These are phyloP conservation scores for Microctonus aethiopoides DNA, from an alignment of 2,888 invertebrate genomes.

Conservation along the genomic window DNA sequence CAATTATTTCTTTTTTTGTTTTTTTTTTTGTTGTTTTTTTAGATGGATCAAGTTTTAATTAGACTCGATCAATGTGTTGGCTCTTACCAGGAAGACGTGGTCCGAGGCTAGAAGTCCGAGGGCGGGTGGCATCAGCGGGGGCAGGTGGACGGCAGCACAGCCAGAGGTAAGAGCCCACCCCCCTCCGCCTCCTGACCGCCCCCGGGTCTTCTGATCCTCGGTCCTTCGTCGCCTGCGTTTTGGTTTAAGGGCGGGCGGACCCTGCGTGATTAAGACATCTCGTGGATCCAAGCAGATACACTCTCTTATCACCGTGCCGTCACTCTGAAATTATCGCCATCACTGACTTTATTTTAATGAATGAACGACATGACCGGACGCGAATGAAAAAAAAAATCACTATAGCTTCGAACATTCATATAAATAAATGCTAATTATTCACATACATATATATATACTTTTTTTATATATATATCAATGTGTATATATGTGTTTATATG, in stretches of 20 bases:
- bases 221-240: conserved; percentile 65
- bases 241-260: conserved; percentile 54
- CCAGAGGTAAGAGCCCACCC: conserved; percentile 65
- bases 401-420: background rate
- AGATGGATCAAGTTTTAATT: conserved; percentile 23
- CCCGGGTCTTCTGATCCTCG: conserved; percentile 65
- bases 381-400: background rate
- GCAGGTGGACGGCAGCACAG: conserved; percentile 70
- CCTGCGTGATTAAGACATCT: conserved; percentile 50
- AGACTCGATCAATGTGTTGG: conserved; percentile 46
- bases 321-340: conserved; percentile 57
- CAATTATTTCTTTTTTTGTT: background rate
- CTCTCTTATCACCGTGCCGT: conserved; percentile 57
- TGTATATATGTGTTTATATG: conserved; percentile 7
- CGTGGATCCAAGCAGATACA: conserved; percentile 60
- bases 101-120: conserved; percentile 67
- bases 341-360: conserved; percentile 18
- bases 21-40: background rate
- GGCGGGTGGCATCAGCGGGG: conserved; percentile 72
- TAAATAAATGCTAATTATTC: too few species aligned
- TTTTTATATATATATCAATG: too few species aligned
- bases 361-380: conserved; percentile 30
- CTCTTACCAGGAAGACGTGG: conserved; percentile 67
- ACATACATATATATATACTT: too few species aligned
- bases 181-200: conserved; percentile 65